Base-by-base conservation (phyloP, 2,113 vertebrate species). In the Dinomys branickii region DNA sequence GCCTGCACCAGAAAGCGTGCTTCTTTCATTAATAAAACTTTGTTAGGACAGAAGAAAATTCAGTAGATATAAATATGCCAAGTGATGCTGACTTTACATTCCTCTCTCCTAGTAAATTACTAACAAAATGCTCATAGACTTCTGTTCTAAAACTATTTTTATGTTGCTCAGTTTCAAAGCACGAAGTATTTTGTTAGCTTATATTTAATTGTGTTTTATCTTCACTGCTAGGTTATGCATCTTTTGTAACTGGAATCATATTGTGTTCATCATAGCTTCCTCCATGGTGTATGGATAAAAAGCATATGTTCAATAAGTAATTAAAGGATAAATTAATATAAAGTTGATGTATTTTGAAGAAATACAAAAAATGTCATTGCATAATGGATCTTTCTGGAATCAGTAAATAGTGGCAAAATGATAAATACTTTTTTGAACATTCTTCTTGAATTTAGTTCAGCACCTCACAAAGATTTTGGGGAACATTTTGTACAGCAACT, bases 1-100 rank as follows among this genome's bases (percentile, higher is more conserved):
- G 10, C 0, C 14, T 59, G 6, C 0, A 58, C 20, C 22, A 54
- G 2, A 56, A 52, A 77, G 1, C 41, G n/a, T 59, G 10, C 5
- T 30, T 94, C 3, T 22, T 41, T 91, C n/a, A 77, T 17, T 85
- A n/a, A 59, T 54, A 80, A 78, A 50, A 56, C 35, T 41, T 65
- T 71, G 12, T 52, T 59, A 30, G 33, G 17, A 30, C 54, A 41
- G 35, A 52, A 28, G 59, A 85, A 78, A 71, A 69, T 19, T 38
- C 7, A 78, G 10, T 20, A 61, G 14, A 71, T 63, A 26, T 83
- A 93, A 90, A 83, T 28, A 6, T 14, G 1, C 30, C 73, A 63
- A 58, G 47, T 44, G 16, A 5, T 33, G 9, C 33, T 75, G 24
- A 28, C 47, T 58, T 63, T 73, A 20, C 3, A 26, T 22, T 88